Evolutionary conservation across 1,140 invertebrate genomes (phyloP).

Genomic region (Magallana gigas): DNA sequence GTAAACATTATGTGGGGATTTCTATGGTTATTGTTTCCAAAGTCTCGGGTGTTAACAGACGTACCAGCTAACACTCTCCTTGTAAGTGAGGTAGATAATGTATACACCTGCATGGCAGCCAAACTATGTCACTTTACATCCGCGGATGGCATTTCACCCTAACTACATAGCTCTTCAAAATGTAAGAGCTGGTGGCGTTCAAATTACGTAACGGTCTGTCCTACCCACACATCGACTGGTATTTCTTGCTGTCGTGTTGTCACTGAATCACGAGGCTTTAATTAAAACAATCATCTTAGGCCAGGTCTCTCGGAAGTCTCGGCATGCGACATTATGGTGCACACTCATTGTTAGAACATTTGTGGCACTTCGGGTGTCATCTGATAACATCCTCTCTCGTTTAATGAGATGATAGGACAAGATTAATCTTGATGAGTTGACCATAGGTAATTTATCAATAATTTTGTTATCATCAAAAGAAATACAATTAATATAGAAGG

Average conservation of each 20-base stretch:
- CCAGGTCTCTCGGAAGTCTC: slow-evolving; percentile 20
- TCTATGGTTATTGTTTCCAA: neutral
- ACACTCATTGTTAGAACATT: neutral
- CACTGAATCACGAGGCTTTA: slow-evolving; percentile 12
- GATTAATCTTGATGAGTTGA: neutral
- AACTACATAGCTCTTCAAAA: slow-evolving; percentile 15
- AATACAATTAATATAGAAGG: too few relatives aligned
- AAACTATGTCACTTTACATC: slow-evolving; percentile 26
- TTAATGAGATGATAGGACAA: neutral
- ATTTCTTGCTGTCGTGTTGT: neutral
- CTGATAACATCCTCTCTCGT: slow-evolving; percentile 2
- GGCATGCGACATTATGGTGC: neutral
- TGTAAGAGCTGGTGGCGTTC: slow-evolving; percentile 7
- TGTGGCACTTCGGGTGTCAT: slow-evolving; percentile 24
- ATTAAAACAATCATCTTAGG: slow-evolving; percentile 22
- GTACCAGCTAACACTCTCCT: slow-evolving; percentile 7
- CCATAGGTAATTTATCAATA: neutral
- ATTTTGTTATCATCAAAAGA: too few relatives aligned
- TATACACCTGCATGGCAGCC: slow-evolving; percentile 9
- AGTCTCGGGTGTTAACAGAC: neutral
- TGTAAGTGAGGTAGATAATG: slow-evolving; percentile 9
- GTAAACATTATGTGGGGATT: neutral
- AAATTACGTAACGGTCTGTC: slow-evolving; percentile 21
- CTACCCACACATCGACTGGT: neutral
- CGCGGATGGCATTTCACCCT: slow-evolving; percentile 10